Evolutionary conservation across 1,140 invertebrate genomes (phyloP).

Genomic region (Hydropsyche tenuis): DNA sequence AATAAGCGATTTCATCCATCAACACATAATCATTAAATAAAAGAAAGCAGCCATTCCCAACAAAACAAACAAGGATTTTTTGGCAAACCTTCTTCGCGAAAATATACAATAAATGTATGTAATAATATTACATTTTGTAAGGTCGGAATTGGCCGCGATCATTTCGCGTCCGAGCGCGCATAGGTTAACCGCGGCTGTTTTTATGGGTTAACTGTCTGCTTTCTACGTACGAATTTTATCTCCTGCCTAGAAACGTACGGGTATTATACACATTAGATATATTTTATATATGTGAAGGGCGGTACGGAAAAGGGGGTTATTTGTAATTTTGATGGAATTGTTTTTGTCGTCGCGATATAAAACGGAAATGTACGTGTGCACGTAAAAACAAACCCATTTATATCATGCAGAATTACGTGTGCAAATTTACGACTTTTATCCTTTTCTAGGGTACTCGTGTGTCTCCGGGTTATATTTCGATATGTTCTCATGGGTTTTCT

Average conservation of each 20-base stretch:
- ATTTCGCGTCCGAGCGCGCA: not conserved
- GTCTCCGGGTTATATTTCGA: too few species aligned
- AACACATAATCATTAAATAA: too few species aligned
- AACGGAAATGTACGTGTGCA: not conserved
- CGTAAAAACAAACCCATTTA: slow-evolving; percentile 35
- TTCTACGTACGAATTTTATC: too few species aligned
- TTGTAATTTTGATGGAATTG: slow-evolving; percentile 42
- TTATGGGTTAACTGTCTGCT: slow-evolving; percentile 15
- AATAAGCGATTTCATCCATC: too few species aligned
- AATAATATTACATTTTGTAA: too few species aligned
- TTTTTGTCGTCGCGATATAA: slow-evolving; percentile 37
- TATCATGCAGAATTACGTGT: slow-evolving; percentile 21
- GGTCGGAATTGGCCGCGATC: too few species aligned
- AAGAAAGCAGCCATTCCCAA: too few species aligned
- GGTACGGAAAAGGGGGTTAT: slow-evolving; percentile 10
- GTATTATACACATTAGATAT: not conserved
- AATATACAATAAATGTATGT: too few species aligned
- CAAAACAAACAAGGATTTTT: too few species aligned
- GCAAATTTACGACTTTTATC: not conserved
- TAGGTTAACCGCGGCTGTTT: not conserved
- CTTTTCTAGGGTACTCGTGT: not conserved
- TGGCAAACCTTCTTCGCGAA: too few species aligned
- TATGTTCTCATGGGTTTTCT: not conserved
- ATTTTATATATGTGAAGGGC: not conserved
- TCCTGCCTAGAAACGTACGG: too few species aligned